These are phyloP conservation scores for Pangasius krempfi DNA, from an alignment of 2,797 vertebrate species.

Conservation along the genomic window DNA sequence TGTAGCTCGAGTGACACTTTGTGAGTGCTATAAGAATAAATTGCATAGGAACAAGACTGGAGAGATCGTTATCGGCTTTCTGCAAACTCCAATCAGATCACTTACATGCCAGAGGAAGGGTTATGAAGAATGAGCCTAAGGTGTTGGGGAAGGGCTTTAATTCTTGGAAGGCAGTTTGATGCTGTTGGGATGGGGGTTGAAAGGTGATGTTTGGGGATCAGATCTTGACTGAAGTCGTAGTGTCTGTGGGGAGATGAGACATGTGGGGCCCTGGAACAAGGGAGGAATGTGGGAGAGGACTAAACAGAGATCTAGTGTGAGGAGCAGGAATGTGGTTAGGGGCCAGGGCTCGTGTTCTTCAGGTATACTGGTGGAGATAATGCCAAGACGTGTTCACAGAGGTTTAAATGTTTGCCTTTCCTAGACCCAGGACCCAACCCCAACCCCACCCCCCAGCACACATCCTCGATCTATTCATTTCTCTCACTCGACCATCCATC, in stretches of 20 bases:
- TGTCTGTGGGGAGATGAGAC: constrained; percentile 38
- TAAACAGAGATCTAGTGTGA: constrained; percentile 47
- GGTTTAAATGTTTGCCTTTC: constrained; percentile 39
- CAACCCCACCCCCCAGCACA: not conserved
- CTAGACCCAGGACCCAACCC: not conserved
- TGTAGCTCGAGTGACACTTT: not conserved
- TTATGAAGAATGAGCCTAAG: constrained; percentile 7
- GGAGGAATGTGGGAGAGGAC: constrained; percentile 63
- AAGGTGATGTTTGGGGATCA: constrained; percentile 11
- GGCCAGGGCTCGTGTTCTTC: constrained; percentile 12
- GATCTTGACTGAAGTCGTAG: constrained; percentile 4
- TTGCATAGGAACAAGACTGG: not conserved
- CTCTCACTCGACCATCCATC: not conserved
- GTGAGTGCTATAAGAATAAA: not conserved
- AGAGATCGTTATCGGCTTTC: not conserved
- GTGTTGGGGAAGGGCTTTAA: not conserved
- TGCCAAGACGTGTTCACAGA: constrained; percentile 47
- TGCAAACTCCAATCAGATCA: not conserved
- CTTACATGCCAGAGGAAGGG: not conserved
- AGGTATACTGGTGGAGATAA: constrained; percentile 17
- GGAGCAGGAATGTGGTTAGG: not conserved
- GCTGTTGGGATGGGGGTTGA: constrained; percentile 31
- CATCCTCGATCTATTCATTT: constrained; percentile 14
- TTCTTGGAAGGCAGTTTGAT: not conserved
- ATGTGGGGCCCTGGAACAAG: constrained; percentile 45